These are phyloP conservation scores for Habroteleia sp. DNA, from an alignment of 2,888 invertebrate species.

Conservation along the genomic window DNA sequence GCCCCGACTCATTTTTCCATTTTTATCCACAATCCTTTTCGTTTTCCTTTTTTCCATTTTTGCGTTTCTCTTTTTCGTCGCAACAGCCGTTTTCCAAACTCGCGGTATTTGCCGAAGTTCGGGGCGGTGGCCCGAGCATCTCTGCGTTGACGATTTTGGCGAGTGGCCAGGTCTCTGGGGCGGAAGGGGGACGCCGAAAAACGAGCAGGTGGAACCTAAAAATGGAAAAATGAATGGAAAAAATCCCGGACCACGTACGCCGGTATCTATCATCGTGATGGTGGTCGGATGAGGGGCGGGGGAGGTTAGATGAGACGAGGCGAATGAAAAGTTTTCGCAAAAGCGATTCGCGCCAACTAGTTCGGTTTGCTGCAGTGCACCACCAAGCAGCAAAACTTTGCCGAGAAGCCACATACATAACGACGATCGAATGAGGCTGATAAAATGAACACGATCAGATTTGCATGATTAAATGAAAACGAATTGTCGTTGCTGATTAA, in stretches of 20 bases:
- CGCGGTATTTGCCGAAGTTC: conserved; percentile 61
- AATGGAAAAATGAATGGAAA: conserved; percentile 41
- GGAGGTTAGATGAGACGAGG: conserved; percentile 43
- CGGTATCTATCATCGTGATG: conserved; percentile 45
- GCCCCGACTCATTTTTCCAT: too few species aligned
- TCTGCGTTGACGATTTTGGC: conserved; percentile 69
- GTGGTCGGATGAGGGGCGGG: conserved; percentile 27
- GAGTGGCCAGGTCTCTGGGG: conserved; percentile 67
- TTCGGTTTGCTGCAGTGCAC: conserved; percentile 59
- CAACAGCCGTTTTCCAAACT: conserved; percentile 61
- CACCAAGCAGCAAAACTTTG: conserved; percentile 31
- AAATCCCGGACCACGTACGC: conserved; percentile 27
- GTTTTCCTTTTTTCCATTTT: conserved; percentile 17
- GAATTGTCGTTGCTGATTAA: too few species aligned
- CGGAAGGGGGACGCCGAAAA: conserved; percentile 37
- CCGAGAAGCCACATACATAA: conserved; percentile 50
- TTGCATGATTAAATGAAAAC: conserved; percentile 1
- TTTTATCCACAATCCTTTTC: too few species aligned
- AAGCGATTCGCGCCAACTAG: conserved; percentile 22
- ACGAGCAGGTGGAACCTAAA: conserved; percentile 16
- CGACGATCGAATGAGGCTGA: conserved; percentile 5
- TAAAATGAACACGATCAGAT: conserved; percentile 5
- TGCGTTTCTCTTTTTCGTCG: conserved; percentile 10
- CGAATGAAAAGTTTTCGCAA: conserved; percentile 46
- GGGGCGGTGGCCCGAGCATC: conserved; percentile 66